phyloP scores from a whole-genome alignment of 37 sponge, comb jelly and placozoan genomes.

The Chondrilla cf. caribensis region DNA sequence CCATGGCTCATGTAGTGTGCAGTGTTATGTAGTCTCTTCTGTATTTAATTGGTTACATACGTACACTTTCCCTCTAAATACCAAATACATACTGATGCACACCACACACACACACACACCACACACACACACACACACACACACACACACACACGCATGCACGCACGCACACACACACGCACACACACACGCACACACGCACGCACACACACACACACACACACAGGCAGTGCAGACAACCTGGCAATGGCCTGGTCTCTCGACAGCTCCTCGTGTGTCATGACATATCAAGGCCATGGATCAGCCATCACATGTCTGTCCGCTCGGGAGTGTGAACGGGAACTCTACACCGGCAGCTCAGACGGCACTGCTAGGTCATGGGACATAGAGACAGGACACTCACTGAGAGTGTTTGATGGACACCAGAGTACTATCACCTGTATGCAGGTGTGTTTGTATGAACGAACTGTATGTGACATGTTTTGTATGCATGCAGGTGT shows the following conservation, averaged over 20 bases:
- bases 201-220: slow-evolving; percentile 18
- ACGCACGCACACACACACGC: neutral
- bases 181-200: neutral
- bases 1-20: neutral
- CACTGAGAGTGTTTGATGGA: slow-evolving; percentile 43
- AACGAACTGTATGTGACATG: too few relatives aligned
- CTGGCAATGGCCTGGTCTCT: slow-evolving; percentile 46
- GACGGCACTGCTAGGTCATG: slow-evolving; percentile 60
- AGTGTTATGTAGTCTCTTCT: too few relatives aligned
- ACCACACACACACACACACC: too few relatives aligned
- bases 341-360: slow-evolving; percentile 56
- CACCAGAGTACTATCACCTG: slow-evolving; percentile 50
- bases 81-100: too few relatives aligned
- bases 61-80: too few relatives aligned
- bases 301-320: slow-evolving; percentile 45
- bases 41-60: too few relatives aligned
- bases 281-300: slow-evolving; percentile 44
- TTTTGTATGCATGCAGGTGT: neutral
- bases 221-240: slow-evolving; percentile 46
- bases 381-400: slow-evolving; percentile 59
- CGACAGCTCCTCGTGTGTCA: slow-evolving; percentile 20
- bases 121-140: too few relatives aligned
- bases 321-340: slow-evolving; percentile 25
- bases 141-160: too few relatives aligned
- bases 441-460: slow-evolving; percentile 30